These are phyloP conservation scores for Orchestia grillus DNA, from an alignment of 1,140 invertebrate genomes.

Conservation along the genomic window DNA sequence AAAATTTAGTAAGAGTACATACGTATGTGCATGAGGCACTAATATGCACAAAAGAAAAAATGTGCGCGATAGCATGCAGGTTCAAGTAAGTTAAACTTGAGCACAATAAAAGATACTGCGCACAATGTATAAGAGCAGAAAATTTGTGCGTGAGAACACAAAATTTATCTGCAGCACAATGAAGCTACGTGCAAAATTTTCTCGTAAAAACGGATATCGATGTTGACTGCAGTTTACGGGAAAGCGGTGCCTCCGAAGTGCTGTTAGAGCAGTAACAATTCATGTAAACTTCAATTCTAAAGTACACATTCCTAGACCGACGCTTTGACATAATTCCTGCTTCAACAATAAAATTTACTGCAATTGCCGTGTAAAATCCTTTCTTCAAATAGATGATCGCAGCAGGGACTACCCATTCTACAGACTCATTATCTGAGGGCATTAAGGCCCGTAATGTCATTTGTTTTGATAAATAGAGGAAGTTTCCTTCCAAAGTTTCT, in stretches of 20 bases:
- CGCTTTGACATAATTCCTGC: neutral
- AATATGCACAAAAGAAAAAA: no score
- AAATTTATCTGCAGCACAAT: neutral
- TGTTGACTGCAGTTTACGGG: neutral
- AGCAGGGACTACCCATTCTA: neutral
- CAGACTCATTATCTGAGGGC: neutral
- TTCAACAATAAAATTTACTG: no score
- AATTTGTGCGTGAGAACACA: neutral
- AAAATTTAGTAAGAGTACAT: neutral
- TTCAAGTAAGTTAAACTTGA: no score
- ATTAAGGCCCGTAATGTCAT: neutral
- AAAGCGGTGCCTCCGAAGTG: neutral
- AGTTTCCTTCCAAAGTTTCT: neutral
- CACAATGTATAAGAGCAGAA: no score
- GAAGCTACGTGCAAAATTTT: neutral
- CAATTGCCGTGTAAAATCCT: neutral
- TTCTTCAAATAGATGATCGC: neutral
- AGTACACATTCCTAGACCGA: neutral
- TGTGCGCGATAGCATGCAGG: no score
- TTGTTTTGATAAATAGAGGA: neutral
- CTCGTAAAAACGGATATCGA: neutral
- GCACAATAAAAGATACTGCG: no score
- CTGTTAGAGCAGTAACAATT: neutral
- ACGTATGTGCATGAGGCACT: no score
- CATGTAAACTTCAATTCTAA: neutral